These are phyloP conservation scores for Brachionus rubens DNA, from an alignment of 1,140 invertebrate genomes.

Conservation along the genomic window DNA sequence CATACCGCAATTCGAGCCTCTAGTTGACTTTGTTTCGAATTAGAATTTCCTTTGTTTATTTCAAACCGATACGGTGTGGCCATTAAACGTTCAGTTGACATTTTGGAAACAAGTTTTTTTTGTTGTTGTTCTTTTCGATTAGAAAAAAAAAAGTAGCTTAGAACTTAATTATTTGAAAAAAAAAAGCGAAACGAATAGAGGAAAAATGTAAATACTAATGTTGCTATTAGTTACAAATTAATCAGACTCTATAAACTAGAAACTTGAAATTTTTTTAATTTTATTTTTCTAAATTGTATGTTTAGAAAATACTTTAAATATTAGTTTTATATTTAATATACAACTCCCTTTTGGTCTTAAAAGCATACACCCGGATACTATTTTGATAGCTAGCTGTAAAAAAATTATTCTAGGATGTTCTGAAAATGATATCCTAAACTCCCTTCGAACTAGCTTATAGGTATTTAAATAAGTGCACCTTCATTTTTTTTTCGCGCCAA, in stretches of 20 bases:
- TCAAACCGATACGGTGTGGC: slow-evolving; percentile 33
- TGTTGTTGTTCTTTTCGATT: no score
- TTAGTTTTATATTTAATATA: no score
- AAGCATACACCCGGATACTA: no score
- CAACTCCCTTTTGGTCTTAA: no score
- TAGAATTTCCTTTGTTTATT: slow-evolving; percentile 1
- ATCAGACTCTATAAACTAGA: slow-evolving; percentile 26
- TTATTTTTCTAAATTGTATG: slow-evolving; percentile 3
- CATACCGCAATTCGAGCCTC: slow-evolving; percentile 34
- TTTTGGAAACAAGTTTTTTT: not conserved
- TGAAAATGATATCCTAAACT: no score
- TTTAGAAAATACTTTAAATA: no score
- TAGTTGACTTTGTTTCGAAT: not conserved
- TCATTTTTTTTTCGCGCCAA: no score
- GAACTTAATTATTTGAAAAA: slow-evolving; percentile 6
- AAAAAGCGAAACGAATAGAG: slow-evolving; percentile 6
- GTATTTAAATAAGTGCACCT: no score
- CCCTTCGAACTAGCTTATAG: no score
- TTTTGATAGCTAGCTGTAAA: no score
- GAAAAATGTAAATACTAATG: slow-evolving; percentile 34
- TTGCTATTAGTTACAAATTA: slow-evolving; percentile 38
- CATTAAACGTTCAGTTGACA: slow-evolving; percentile 15
- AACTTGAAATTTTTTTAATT: not conserved
- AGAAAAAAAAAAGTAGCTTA: not conserved
- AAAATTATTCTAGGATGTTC: no score